Evolutionary conservation across 2,113 vertebrate species (phyloP).

Genomic region (Pseudonaja textilis): DNA sequence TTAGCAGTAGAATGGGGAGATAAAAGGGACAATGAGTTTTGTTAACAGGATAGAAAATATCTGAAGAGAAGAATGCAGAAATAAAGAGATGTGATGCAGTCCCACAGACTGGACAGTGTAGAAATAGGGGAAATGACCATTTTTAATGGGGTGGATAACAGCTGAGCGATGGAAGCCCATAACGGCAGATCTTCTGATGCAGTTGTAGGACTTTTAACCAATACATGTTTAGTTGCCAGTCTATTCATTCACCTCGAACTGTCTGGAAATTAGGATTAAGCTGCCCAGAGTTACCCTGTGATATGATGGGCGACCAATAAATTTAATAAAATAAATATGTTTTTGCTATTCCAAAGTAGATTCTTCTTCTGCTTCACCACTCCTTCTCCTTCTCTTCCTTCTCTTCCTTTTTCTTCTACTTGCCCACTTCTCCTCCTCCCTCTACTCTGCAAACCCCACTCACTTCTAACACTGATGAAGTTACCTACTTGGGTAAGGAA

Average conservation of each 20-base stretch:
- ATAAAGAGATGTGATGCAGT: background rate
- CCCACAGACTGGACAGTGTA: background rate
- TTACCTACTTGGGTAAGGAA: too few relatives aligned
- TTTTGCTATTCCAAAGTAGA: too few relatives aligned
- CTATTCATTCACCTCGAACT: background rate
- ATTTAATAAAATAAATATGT: too few relatives aligned
- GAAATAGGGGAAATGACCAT: background rate
- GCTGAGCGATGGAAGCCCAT: background rate
- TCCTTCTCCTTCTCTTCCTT: background rate
- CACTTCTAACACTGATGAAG: too few relatives aligned
- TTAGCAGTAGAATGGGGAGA: background rate
- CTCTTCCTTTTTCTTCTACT: too few relatives aligned
- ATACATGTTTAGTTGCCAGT: background rate
- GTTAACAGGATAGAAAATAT: background rate
- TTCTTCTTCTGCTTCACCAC: too few relatives aligned
- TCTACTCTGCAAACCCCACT: background rate
- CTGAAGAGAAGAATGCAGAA: background rate
- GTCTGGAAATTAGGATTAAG: background rate
- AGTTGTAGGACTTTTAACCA: background rate
- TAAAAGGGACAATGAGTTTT: background rate
- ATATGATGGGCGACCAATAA: too few relatives aligned
- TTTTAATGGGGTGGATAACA: background rate
- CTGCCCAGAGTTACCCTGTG: too few relatives aligned
- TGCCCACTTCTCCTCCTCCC: too few relatives aligned
- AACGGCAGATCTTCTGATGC: background rate